Percentiles rank a stretch among this genome's conserved stretches.
These are phyloP conservation scores for Trematomus loennbergii DNA, from an alignment of 2,113 vertebrate genomes.

Conservation along the genomic window DNA sequence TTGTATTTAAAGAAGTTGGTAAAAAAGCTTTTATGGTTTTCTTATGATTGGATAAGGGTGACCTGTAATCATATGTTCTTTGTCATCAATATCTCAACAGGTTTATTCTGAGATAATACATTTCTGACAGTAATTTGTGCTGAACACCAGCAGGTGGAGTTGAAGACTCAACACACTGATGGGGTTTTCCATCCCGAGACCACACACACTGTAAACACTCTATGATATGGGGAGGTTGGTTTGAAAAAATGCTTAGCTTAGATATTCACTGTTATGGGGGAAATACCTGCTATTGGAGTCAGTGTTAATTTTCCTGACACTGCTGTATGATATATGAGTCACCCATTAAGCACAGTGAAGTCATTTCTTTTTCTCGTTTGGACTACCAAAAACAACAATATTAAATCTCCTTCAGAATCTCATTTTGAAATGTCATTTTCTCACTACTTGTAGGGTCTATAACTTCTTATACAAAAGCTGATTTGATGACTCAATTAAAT, in stretches of 20 bases:
- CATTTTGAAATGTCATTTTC: constrained; percentile 4
- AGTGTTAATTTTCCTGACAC: constrained; percentile 45
- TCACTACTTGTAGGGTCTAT: not conserved
- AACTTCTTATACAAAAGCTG: not conserved
- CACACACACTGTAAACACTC: constrained; percentile 66
- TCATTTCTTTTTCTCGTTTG: constrained; percentile 21
- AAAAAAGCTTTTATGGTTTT: no score
- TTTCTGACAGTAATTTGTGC: not conserved
- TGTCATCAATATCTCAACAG: no score
- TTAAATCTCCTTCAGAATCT: not conserved
- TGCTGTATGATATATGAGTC: constrained; percentile 28
- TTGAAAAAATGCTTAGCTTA: constrained; percentile 61
- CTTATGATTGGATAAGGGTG: no score
- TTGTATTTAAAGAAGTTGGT: not conserved
- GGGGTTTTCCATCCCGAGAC: constrained; percentile 38
- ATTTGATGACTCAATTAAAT: not conserved
- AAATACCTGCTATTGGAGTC: constrained; percentile 53
- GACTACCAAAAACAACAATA: constrained; percentile 6
- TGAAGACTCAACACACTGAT: constrained; percentile 34
- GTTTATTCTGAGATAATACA: not conserved
- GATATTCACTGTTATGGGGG: constrained; percentile 56
- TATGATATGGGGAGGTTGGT: constrained; percentile 41
- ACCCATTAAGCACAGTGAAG: constrained; percentile 23
- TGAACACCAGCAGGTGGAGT: constrained; percentile 64
- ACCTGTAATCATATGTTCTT: no score